These are phyloP conservation scores for Ectemnius cavifrons DNA, from an alignment of 2,888 invertebrate species.

Conservation along the genomic window DNA sequence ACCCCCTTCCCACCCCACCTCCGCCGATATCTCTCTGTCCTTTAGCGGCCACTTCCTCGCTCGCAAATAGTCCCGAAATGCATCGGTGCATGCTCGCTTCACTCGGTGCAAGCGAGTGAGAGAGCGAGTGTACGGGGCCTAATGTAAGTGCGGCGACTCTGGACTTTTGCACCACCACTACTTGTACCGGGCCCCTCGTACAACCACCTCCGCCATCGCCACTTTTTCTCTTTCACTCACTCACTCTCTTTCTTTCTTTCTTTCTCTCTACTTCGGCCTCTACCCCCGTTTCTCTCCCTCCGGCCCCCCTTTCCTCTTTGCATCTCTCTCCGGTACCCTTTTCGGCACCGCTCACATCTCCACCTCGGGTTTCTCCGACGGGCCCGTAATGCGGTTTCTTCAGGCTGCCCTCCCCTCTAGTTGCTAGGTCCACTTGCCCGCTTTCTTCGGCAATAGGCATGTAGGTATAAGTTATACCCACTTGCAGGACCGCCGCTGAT, in stretches of 20 bases:
- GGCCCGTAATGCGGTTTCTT: constrained; percentile 39
- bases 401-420: constrained; percentile 64
- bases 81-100: constrained; percentile 67
- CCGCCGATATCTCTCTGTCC: not conserved
- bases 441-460: constrained; percentile 67
- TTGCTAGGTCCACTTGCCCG: constrained; percentile 75
- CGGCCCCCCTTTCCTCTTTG: constrained; percentile 19
- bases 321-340: constrained; percentile 1
- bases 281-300: constrained; percentile 20
- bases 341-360: constrained; percentile 17
- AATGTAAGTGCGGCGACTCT: constrained; percentile 51
- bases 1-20: constrained; percentile 29
- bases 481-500: constrained; percentile 46
- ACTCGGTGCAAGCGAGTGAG: constrained; percentile 44
- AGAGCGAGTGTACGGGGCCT: constrained; percentile 23
- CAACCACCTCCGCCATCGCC: constrained; percentile 33
- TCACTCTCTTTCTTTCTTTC: constrained; percentile 43
- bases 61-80: constrained; percentile 76
- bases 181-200: constrained; percentile 36
- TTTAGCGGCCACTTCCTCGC: constrained; percentile 23
- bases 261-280: constrained; percentile 31
- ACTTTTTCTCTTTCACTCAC: constrained; percentile 38
- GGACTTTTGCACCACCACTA: constrained; percentile 45
- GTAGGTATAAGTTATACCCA: constrained; percentile 50
- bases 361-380: not conserved